Evolutionary conservation across 2,797 vertebrate species (phyloP).

Genomic region (Labroides dimidiatus): DNA sequence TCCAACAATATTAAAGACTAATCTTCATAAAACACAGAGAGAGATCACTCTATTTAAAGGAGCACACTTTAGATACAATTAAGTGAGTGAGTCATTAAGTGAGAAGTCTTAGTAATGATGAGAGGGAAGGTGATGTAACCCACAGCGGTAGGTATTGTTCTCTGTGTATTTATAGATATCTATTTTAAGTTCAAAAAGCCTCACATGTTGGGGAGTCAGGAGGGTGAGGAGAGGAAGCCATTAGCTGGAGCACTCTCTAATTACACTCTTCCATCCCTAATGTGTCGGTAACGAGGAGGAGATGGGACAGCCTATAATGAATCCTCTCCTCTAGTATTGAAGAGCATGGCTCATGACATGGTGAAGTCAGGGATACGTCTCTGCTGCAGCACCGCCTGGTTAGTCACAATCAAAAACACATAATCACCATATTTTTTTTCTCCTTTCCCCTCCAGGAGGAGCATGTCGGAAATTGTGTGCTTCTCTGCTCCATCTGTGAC

Average conservation of each 20-base stretch:
- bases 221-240: conserved; percentile 62
- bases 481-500: conserved; percentile 89
- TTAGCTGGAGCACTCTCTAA: conserved; percentile 79
- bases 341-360: conserved; percentile 49
- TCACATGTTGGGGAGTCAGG: conserved; percentile 63
- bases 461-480: conserved; percentile 91
- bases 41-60: conserved; percentile 43
- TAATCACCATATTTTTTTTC: conserved; percentile 41
- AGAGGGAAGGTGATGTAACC: conserved; percentile 42
- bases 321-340: conserved; percentile 45
- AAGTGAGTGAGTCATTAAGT: conserved; percentile 34
- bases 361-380: conserved; percentile 46
- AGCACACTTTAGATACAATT: conserved; percentile 41
- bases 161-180: conserved; percentile 73
- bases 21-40: conserved; percentile 14
- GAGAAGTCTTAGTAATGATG: conserved; percentile 41
- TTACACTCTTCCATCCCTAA: conserved; percentile 84
- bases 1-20: conserved; percentile 22
- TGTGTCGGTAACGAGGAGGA: conserved; percentile 79
- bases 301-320: conserved; percentile 65
- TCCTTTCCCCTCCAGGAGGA: conserved; percentile 80
- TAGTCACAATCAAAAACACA: conserved; percentile 45
- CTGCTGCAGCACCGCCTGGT: conserved; percentile 32
- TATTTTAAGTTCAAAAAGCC: conserved; percentile 75
- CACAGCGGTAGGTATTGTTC: conserved; percentile 53